phyloP scores from a whole-genome alignment of 2,888 invertebrate genomes.

The Aricia artaxerxes region DNA sequence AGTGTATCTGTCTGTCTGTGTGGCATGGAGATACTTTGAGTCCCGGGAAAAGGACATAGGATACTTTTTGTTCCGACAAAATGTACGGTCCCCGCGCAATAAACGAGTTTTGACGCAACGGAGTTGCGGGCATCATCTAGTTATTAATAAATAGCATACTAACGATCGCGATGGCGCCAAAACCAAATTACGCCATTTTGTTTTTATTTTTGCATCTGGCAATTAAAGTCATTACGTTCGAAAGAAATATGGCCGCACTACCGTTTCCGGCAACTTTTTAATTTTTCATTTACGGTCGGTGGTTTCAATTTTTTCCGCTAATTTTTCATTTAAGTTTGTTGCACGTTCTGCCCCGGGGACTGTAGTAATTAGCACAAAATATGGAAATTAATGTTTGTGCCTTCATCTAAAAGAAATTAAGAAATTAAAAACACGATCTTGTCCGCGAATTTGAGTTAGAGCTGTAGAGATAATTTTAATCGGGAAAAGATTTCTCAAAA shows the following conservation, averaged over 20 bases:
- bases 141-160: background rate
- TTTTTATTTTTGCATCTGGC: conserved; percentile 59
- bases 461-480: conserved; percentile 6
- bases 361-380: conserved; percentile 50
- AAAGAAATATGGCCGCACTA: conserved; percentile 65
- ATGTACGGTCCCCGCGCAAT: too few relatives aligned
- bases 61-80: too few relatives aligned
- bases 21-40: too few relatives aligned
- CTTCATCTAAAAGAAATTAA: conserved; percentile 26
- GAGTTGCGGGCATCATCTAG: too few relatives aligned
- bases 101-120: too few relatives aligned
- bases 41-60: too few relatives aligned
- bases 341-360: conserved; percentile 56
- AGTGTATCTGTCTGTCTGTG: too few relatives aligned
- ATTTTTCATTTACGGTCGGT: conserved; percentile 71
- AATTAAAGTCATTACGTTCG: conserved; percentile 64
- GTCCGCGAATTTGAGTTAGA: background rate
- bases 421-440: conserved; percentile 24
- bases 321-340: conserved; percentile 72
- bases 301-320: conserved; percentile 67
- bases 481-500: background rate
- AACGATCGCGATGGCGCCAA: conserved; percentile 29
- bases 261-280: conserved; percentile 70
- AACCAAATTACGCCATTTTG: conserved; percentile 48
- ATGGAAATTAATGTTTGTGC: conserved; percentile 21